Evolutionary conservation across 2,888 invertebrate species (phyloP).

Genomic region (Drepana falcataria): DNA sequence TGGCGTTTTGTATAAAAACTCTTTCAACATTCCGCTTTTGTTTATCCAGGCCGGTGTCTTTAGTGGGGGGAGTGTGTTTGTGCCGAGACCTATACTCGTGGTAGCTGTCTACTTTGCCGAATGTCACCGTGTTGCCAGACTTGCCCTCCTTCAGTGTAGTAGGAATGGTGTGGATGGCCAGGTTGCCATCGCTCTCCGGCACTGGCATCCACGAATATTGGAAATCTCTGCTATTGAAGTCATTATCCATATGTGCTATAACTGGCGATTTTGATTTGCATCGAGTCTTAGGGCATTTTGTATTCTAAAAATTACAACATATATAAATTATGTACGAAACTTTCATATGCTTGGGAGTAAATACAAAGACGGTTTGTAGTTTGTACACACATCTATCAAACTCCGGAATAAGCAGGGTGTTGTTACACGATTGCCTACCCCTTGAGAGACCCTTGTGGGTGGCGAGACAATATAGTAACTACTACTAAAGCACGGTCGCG

Average conservation of each 20-base stretch:
- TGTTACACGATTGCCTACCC: no score
- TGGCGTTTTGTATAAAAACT: constrained; percentile 32
- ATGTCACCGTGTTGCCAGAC: constrained; percentile 54
- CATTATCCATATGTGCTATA: constrained; percentile 19
- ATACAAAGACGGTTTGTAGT: no score
- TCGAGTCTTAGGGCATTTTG: constrained; percentile 15
- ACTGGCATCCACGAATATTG: constrained; percentile 73
- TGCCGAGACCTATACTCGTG: constrained; percentile 68
- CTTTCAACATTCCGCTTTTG: constrained; percentile 34
- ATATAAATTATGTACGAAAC: not conserved
- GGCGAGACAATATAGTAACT: no score
- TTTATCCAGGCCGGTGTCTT: constrained; percentile 35
- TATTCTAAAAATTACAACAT: constrained; percentile 30
- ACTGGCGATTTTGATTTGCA: constrained; percentile 38
- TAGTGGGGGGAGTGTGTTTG: constrained; percentile 70
- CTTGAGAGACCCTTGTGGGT: no score
- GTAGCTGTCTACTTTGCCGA: constrained; percentile 61
- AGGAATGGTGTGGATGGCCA: constrained; percentile 61
- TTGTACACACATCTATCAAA: constrained; percentile 6
- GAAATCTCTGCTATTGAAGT: constrained; percentile 38
- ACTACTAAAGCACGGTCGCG: no score
- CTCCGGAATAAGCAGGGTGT: not conserved
- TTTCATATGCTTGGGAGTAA: no score
- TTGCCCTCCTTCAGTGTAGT: constrained; percentile 42
- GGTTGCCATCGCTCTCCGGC: constrained; percentile 57